Percentiles rank a stretch among this genome's conserved stretches.
phyloP scores from a whole-genome alignment of 1,140 invertebrate species.

The Steinernema khuongi region DNA sequence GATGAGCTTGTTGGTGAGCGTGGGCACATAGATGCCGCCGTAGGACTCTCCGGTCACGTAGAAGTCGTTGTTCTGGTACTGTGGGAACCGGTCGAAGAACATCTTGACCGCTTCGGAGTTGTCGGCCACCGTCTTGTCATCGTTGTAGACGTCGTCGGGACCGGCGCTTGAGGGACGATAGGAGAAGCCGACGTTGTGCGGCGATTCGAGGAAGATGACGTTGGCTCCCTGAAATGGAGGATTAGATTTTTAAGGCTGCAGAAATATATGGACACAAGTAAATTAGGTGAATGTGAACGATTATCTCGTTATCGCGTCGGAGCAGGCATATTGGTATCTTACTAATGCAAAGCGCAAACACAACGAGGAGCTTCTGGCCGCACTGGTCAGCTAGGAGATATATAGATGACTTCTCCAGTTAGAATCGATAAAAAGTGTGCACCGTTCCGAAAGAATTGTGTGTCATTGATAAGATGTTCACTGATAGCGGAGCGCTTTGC shows the following conservation, averaged over 20 bases:
- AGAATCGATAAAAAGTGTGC: too few species aligned
- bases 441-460: too few species aligned
- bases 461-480: too few species aligned
- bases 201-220: constrained; percentile 67
- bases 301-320: too few species aligned
- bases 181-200: constrained; percentile 64
- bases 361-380: too few species aligned
- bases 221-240: constrained; percentile 64
- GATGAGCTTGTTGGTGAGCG: constrained; percentile 61
- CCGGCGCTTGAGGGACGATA: constrained; percentile 50
- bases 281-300: not conserved
- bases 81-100: constrained; percentile 63
- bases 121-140: constrained; percentile 60
- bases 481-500: too few species aligned
- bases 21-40: constrained; percentile 61
- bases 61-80: constrained; percentile 60
- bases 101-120: constrained; percentile 62
- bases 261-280: not conserved
- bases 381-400: too few species aligned
- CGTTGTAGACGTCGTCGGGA: constrained; percentile 55
- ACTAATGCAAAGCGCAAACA: too few species aligned
- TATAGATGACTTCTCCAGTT: too few species aligned
- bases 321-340: too few species aligned
- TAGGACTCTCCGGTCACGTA: constrained; percentile 63
- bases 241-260: not conserved